Conservation (phyloP, 2,888 invertebrate genomes). For the Agriopis marginaria region DNA sequence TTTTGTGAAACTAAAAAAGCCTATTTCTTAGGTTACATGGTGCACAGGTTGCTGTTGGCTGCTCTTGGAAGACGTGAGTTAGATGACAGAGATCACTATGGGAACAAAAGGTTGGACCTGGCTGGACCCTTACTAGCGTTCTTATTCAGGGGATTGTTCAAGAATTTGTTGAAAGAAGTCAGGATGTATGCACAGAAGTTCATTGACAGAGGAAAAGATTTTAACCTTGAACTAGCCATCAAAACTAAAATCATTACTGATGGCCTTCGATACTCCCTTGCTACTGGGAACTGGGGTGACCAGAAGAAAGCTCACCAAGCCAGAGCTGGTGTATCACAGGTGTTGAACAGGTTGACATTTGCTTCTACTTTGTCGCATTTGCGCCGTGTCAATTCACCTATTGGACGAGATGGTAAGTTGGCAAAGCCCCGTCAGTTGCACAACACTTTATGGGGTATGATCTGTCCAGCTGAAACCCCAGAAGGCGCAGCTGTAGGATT, state of each 20-base stretch:
- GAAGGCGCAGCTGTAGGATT: slow-evolving; percentile 98
- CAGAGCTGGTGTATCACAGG: slow-evolving; percentile 98
- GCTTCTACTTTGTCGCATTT: slow-evolving; percentile 99
- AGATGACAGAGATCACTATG: slow-evolving; percentile 99
- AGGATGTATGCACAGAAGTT: slow-evolving; percentile 99
- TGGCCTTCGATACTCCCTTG: slow-evolving; percentile 98
- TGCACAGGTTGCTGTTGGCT: slow-evolving; percentile 97
- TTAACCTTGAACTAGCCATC: slow-evolving; percentile 98
- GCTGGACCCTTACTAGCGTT: slow-evolving; percentile 99
- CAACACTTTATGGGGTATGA: slow-evolving; percentile 99
- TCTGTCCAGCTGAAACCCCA: slow-evolving; percentile 99
- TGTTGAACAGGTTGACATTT: slow-evolving; percentile 99
- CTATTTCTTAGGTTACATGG: slow-evolving; percentile 99
- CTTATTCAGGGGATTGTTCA: slow-evolving; percentile 97
- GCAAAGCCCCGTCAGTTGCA: slow-evolving; percentile 99
- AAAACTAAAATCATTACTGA: slow-evolving; percentile 99
- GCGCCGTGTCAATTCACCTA: slow-evolving; percentile 98
- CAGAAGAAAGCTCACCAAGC: slow-evolving; percentile 99
- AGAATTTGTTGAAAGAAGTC: slow-evolving; percentile 98
- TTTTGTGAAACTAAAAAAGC: slow-evolving; percentile 99
- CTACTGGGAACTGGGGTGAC: slow-evolving; percentile 99
- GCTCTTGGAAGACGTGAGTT: slow-evolving; percentile 98
- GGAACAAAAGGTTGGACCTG: slow-evolving; percentile 98
- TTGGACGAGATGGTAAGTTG: slow-evolving; percentile 99
- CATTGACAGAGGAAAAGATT: slow-evolving; percentile 99